phyloP scores from a whole-genome alignment of 2,113 vertebrate genomes.

The Caracal caracal region DNA sequence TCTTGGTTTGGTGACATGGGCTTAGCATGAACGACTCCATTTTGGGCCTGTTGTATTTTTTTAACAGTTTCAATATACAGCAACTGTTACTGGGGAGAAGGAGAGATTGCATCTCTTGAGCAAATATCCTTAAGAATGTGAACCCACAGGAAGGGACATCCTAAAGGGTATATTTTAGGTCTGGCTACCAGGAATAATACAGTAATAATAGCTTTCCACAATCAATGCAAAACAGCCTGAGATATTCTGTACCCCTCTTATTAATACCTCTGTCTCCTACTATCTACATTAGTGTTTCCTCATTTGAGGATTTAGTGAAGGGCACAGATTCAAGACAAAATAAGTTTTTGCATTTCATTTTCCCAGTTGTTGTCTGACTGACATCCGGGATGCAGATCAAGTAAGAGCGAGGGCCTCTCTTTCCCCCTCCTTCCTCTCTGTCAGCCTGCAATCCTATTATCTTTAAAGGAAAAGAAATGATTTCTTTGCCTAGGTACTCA shows the following conservation, averaged over 20 bases:
- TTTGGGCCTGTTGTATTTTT: neutral
- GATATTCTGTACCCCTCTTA: slow-evolving; percentile 44
- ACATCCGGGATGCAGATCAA: slow-evolving; percentile 68
- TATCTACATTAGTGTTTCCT: neutral
- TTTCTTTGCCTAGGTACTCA: slow-evolving; percentile 71
- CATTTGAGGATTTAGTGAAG: slow-evolving; percentile 66
- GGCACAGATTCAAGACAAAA: slow-evolving; percentile 43
- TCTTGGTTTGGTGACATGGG: neutral
- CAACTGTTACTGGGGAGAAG: neutral
- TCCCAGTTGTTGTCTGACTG: slow-evolving; percentile 43
- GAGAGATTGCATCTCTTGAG: neutral
- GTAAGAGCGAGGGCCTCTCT: neutral
- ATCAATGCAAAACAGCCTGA: neutral
- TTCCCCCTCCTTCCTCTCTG: neutral
- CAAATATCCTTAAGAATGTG: slow-evolving; percentile 63
- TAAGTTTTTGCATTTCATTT: slow-evolving; percentile 53
- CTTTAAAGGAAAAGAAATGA: slow-evolving; percentile 68
- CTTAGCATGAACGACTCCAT: neutral
- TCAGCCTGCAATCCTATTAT: slow-evolving; percentile 74
- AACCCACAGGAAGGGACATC: slow-evolving; percentile 44
- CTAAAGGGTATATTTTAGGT: neutral
- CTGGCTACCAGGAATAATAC: slow-evolving; percentile 25
- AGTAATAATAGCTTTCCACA: neutral
- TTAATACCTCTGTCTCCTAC: neutral
- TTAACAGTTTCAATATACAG: slow-evolving; percentile 27